These are phyloP conservation scores for Falco rusticolus DNA, from an alignment of 2,797 vertebrate species.

Conservation along the genomic window DNA sequence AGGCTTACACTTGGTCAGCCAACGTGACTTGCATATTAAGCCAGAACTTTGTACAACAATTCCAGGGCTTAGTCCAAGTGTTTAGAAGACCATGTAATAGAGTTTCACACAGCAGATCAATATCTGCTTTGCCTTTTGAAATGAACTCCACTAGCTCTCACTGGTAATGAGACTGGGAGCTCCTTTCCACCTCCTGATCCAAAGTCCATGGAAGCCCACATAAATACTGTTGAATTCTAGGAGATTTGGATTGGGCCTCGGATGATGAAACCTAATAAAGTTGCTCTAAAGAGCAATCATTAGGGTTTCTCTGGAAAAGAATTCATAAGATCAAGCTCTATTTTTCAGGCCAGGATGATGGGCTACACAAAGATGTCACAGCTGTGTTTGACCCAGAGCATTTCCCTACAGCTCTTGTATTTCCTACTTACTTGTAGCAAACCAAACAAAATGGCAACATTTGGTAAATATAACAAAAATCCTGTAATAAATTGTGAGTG, in stretches of 20 bases:
- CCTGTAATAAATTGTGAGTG: neutral
- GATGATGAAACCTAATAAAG: neutral
- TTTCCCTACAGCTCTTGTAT: neutral
- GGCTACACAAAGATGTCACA: neutral
- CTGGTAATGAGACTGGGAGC: neutral
- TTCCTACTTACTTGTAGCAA: neutral
- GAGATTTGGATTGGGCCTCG: neutral
- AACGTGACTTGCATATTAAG: neutral
- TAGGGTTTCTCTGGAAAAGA: neutral
- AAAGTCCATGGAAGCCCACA: neutral
- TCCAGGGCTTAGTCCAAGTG: neutral
- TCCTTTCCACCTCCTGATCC: neutral
- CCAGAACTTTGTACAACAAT: neutral
- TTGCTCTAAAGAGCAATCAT: neutral
- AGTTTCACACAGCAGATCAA: neutral
- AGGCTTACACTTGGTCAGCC: neutral
- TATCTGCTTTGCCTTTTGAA: conserved; percentile 14
- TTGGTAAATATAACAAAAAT: neutral
- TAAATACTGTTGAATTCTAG: neutral
- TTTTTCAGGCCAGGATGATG: neutral
- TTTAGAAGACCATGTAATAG: conserved; percentile 14
- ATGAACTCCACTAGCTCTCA: neutral
- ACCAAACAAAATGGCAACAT: neutral
- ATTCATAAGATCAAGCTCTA: neutral
- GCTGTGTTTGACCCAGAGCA: neutral